A percentile compares a stretch with the other conserved stretches of the same genome.
phyloP scores from a whole-genome alignment of 1,140 invertebrate genomes.

The Antheraea pernyi region DNA sequence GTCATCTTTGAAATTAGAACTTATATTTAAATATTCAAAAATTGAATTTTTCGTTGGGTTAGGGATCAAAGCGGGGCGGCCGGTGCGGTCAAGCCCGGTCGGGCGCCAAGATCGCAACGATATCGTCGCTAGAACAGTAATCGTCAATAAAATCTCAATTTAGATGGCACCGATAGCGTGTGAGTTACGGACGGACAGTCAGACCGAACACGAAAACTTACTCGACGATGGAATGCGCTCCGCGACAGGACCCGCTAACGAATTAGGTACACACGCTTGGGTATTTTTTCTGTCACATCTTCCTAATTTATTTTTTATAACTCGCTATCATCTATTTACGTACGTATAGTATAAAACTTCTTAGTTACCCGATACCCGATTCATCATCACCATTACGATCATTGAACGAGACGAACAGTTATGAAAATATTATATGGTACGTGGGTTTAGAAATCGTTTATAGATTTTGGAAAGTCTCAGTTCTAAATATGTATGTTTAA shows the following conservation, averaged over 20 bases:
- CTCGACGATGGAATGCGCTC: conserved; percentile 69
- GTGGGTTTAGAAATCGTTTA: conserved; percentile 5
- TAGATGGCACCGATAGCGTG: conserved; percentile 75
- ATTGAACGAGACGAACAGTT: not conserved
- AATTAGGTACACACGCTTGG: conserved; percentile 66
- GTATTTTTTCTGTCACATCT: conserved; percentile 44
- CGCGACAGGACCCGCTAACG: conserved; percentile 70
- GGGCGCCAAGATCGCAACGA: conserved; percentile 78
- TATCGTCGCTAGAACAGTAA: conserved; percentile 75
- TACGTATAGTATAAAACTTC: conserved; percentile 5
- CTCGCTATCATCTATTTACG: not conserved
- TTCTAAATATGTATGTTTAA: not conserved
- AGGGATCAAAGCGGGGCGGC: no score
- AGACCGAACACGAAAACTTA: conserved; percentile 75
- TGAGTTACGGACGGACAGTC: conserved; percentile 74
- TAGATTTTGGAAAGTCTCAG: not conserved
- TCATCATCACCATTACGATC: not conserved
- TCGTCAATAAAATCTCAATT: conserved; percentile 79
- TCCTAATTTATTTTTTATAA: conserved; percentile 50
- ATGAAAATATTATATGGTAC: not conserved
- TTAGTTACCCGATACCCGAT: not conserved
- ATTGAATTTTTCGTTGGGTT: no score
- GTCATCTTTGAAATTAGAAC: no score
- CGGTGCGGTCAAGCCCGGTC: no score
- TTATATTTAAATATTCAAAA: no score